A percentile compares a stretch with the other conserved stretches of the same genome.
phyloP scores from a whole-genome alignment of 2,797 vertebrate genomes.

The Lithobates pipiens region DNA sequence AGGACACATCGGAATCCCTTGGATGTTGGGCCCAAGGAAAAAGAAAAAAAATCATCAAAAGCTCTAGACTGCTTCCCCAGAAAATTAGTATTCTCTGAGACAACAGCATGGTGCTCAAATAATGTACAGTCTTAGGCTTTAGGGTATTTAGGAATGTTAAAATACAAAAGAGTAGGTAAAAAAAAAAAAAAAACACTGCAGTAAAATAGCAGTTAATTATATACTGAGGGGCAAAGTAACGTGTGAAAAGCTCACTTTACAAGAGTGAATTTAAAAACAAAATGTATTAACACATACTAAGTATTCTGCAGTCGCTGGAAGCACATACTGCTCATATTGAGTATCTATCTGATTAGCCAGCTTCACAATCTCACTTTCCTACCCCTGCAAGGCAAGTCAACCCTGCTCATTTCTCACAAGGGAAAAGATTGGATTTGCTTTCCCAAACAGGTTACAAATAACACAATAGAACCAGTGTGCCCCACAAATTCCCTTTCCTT shows the following conservation, averaged over 20 bases:
- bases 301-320: background rate
- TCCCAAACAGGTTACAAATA: slow-evolving; percentile 26
- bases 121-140: too few species aligned
- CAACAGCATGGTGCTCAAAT: too few species aligned
- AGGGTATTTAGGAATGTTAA: too few species aligned
- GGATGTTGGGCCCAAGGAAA: too few species aligned
- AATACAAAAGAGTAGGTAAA: too few species aligned
- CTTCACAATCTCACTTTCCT: slow-evolving; percentile 7
- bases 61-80: too few species aligned
- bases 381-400: slow-evolving; percentile 37
- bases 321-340: background rate
- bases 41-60: too few species aligned
- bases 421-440: slow-evolving; percentile 44
- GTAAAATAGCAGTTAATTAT: too few species aligned
- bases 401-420: slow-evolving; percentile 45
- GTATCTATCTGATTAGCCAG: slow-evolving; percentile 4
- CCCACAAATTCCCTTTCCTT: slow-evolving; percentile 8
- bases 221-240: too few species aligned
- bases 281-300: background rate
- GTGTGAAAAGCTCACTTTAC: background rate
- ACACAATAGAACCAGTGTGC: slow-evolving; percentile 32
- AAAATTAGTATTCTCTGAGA: too few species aligned
- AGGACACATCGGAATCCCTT: too few species aligned
- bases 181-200: too few species aligned
- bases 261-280: background rate